A percentile compares a stretch with the other conserved stretches of the same genome.
phyloP scores from a whole-genome alignment of 2,113 vertebrate species.

The Cebidichthys violaceus region DNA sequence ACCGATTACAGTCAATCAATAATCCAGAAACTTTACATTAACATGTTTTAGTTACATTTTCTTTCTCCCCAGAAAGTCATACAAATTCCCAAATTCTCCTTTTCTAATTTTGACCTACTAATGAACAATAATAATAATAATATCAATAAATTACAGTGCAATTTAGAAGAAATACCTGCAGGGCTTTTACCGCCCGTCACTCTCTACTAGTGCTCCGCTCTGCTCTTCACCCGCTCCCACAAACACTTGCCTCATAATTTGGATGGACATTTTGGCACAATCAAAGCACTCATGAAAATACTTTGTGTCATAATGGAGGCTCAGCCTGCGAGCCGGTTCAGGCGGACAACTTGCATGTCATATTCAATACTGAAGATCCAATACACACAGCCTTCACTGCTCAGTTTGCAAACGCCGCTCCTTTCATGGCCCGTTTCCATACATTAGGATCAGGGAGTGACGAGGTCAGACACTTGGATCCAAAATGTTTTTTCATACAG shows the following conservation, averaged over 20 bases:
- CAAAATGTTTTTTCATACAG: not conserved
- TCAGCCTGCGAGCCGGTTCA: slow-evolving; percentile 4
- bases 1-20: slow-evolving; percentile 31
- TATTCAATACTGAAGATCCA: not conserved
- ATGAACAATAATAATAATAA: slow-evolving; percentile 71
- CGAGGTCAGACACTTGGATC: not conserved
- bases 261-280: slow-evolving; percentile 76
- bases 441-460: not conserved
- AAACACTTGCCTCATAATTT: slow-evolving; percentile 48
- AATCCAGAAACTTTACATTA: slow-evolving; percentile 54
- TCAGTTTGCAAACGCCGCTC: not conserved
- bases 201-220: slow-evolving; percentile 12
- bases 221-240: slow-evolving; percentile 34
- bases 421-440: not conserved
- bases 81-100: slow-evolving; percentile 51
- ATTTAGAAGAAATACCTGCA: slow-evolving; percentile 68
- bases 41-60: slow-evolving; percentile 33
- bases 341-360: slow-evolving; percentile 4
- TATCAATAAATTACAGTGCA: slow-evolving; percentile 83
- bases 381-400: not conserved
- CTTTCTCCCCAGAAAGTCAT: slow-evolving; percentile 50
- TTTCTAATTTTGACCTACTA: slow-evolving; percentile 43
- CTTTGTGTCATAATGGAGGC: slow-evolving; percentile 14
- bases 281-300: slow-evolving; percentile 44
- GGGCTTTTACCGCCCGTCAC: slow-evolving; percentile 39